Evolutionary conservation across 2,113 vertebrate genomes (phyloP), one percentile per base, ranked within the genome.

Genomic region (Alethe diademata): DNA sequence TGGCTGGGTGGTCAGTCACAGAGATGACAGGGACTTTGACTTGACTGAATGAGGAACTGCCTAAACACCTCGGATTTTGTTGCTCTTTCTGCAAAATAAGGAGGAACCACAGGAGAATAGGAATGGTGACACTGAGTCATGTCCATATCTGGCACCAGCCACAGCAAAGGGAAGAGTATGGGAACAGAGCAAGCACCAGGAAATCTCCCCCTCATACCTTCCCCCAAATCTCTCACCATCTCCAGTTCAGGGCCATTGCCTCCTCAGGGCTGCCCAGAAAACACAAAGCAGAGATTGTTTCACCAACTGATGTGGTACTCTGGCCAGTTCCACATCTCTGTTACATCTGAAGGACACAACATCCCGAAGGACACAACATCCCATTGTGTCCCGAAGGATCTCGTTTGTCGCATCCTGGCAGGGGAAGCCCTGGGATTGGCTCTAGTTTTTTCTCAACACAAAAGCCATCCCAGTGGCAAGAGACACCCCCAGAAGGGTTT

Each of bases 211-310:
- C 35, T 60, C 53, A 12, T 1, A n/a, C 5, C 31, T 23, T 47
- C 3, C 23, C 25, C 9, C 0, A n/a, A 79, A 0, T 23, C 31
- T 84, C 60, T 69, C 2, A 1, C 11, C 64, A 62, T 43, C 51
- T 54, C 40, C 50, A 70, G 66, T 62, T 65, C 70, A 67, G 42
- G 45, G 23, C 25, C 36, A 45, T 1, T 26, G 43, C n/a, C 65
- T 85, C 51, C 47, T 45, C 43, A 76, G 9, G 47, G 47, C 61
- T 90, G 70, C 76, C 70, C 73, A 75, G 73, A 24, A 51, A 66
- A 94, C 48, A 80, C 51, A 88, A 65, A 88, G 61, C 47, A 72
- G 72, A 78, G 58, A 38, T 48, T 78, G 56, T 93, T 94, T 72
- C 43, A 66, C 43, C 45, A 71, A 1, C 26, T 78, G 61, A 53